Base-by-base conservation (phyloP, 2,888 invertebrate genomes). In the Plemyria rubiginata region DNA sequence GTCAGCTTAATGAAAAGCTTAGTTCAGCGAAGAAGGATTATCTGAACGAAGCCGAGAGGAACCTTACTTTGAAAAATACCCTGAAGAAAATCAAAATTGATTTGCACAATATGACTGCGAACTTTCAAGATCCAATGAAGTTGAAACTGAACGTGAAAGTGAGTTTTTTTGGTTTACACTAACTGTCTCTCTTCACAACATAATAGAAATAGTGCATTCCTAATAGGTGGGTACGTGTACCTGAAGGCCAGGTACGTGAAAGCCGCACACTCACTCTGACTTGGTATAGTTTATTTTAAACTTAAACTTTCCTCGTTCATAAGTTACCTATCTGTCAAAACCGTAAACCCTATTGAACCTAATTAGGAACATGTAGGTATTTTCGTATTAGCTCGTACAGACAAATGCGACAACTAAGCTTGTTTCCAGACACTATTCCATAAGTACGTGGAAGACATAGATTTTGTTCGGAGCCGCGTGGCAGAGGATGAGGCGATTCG, bases 81-180 rank as follows among this genome's bases (percentile, higher is more conserved):
- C 81, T 98, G 40, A 95, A 95, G 72, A 94, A 95, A 75, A 96
- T 98, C 67, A 95, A 96, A 82, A 95, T 95, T 52, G 98, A 98
- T 75, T 93, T 98, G 54, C 96, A 96, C 76, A 94, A 96, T 67
- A 95, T 96, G 79, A 96, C 97, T 6, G 95, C 95, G 0, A 94
- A 95, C 67, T 94, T 98, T 48, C 96, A 97, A 80, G 96, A 97
- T 72, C 96, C 97, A 0, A 94, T 83, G 80, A 95, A 93, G 76
- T 77, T 95, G 53, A 94, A 94, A 73, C 84, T 88, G 52, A 91
- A 90, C 58, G 93, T 94, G 0, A 94, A 93, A 84, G 94, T 94
- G 74, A 81, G 81, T 12, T 43, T 15, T 16, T 0, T 0, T 45
- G 16, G 13, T 45, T 16, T 16, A 16, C 16, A 45, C 9, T 2